phyloP scores from a whole-genome alignment of 2,113 vertebrate genomes.

The Oxyura jamaicensis region DNA sequence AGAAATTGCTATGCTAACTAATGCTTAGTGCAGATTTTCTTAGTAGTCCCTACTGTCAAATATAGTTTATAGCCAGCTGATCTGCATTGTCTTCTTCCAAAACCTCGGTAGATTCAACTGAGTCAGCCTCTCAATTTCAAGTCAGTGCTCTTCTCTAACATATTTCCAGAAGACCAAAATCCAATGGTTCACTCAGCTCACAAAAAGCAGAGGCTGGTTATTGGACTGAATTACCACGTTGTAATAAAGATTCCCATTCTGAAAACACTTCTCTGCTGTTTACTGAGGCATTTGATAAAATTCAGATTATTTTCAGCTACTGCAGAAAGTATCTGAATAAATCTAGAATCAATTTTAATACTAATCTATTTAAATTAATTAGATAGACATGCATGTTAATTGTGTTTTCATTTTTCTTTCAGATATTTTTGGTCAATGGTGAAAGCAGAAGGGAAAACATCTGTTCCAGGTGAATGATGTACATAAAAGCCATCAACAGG shows the following conservation, averaged over 20 bases:
- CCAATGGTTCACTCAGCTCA: background rate
- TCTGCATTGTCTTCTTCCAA: background rate
- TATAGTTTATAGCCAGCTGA: background rate
- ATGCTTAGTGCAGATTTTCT: background rate
- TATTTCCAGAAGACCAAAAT: background rate
- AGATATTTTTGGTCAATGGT: background rate
- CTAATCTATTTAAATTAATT: slow-evolving; percentile 46
- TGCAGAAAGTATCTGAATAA: background rate
- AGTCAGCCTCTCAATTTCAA: background rate
- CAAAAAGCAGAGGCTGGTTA: background rate
- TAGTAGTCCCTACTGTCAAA: background rate
- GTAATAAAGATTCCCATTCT: background rate
- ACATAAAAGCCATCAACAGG: background rate
- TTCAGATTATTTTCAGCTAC: background rate
- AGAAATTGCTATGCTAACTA: background rate
- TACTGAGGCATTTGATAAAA: background rate
- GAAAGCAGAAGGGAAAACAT: slow-evolving; percentile 22
- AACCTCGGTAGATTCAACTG: background rate
- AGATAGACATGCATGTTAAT: slow-evolving; percentile 20
- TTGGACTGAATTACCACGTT: background rate
- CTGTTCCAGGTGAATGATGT: slow-evolving; percentile 20
- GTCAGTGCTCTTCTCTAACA: background rate
- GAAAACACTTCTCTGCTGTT: background rate
- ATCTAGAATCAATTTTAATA: slow-evolving; percentile 30
- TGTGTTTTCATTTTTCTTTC: background rate